Evolutionary conservation across 2,797 vertebrate species (phyloP), one percentile per base, ranked within the genome.

Genomic region (Varecia variegata): DNA sequence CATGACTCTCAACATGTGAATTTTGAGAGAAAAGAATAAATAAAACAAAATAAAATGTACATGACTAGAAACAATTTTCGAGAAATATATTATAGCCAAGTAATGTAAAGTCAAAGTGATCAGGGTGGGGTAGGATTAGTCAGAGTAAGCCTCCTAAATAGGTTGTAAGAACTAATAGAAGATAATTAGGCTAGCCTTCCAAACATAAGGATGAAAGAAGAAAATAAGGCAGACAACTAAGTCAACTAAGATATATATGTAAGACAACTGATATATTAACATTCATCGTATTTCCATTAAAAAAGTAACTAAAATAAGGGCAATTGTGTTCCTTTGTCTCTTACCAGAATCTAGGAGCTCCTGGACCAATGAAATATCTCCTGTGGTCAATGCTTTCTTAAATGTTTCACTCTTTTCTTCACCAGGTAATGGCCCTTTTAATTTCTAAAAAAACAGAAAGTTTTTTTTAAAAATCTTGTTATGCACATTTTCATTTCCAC

Each of bases 281-380:
- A 35, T 58, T 47, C 60, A 15, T 12, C 58, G 35, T 21, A 84
- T n/a, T 88, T 35, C 27, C 60, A 87, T 9, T 20, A 17, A 50
- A 54, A 92, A 68, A 84, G 7, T 1, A 0, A 77, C 20, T 38
- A 2, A 40, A 68, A 40, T 68, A 45, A 40, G 30, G 30, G 70
- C 83, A 79, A 60, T 0, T 50, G 27, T 38, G 23, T 68, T 74
- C 80, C 23, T 21, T 94, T 77, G 97, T 96, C 60, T 88, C 98
- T 98, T 98, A 98, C 99, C 99, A 0, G 98, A 98, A 96, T 99
- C 98, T 98, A 99, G 97, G 71, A 99, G 99, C 76, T 99, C 98
- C 93, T 99, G 97, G 71, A 99, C 98, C 68, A 98, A 87, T 0
- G 95, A 84, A 85, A 97, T 88, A 97, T 99, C 98, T 97, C 99